Evolutionary conservation across 2,797 vertebrate genomes (phyloP), one percentile per base, ranked within the genome.

Genomic region (Loris lydekkerianus): DNA sequence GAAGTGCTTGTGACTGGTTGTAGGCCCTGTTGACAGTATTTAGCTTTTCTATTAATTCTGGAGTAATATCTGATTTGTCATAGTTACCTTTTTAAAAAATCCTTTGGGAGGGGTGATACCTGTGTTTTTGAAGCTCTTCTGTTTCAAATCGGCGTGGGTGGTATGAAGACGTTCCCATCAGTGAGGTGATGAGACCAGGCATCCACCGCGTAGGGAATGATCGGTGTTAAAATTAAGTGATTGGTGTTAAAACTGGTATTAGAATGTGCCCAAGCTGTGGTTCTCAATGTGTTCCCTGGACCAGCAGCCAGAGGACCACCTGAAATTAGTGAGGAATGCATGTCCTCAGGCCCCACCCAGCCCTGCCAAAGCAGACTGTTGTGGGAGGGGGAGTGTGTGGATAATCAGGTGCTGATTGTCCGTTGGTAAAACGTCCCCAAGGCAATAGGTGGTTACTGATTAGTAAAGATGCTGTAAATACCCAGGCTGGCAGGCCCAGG

Each of bases 261-360:
- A 5, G 0, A 0, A 1, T 10, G 3, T 1, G 7, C 31, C 7
- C 1, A 0, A 1, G 34, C 72, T 7, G 0, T 0, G 70, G 18
- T 2, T 10, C 60, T 27, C 23, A 43, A 0, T 1, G 58, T 17
- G 31, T 10, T 46, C 37, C 5, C 15, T 0, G 1, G 81, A 15
- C 3, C 2, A 1, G 63, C 37, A 14, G 23, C 14, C 0, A 17
- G 3, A 20, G 25, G 21, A 0, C 13, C 18, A 5, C 83, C 58
- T 2, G 34, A 18, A 8, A 20, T 31, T 0, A 0, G 29, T 4
- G 27, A 17, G 82, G 29, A 13, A 7, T 0, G 25, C 34, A 29
- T 5, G 17, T 58, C 29, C 31, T 21, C 11, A 2, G 70, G 8
- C 15, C 15, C 10, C 18, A 8, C 9, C 21, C 5, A 5, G 72